These are phyloP conservation scores for Gallinago nigripennis DNA, from an alignment of 2,797 vertebrate species.

Conservation along the genomic window DNA sequence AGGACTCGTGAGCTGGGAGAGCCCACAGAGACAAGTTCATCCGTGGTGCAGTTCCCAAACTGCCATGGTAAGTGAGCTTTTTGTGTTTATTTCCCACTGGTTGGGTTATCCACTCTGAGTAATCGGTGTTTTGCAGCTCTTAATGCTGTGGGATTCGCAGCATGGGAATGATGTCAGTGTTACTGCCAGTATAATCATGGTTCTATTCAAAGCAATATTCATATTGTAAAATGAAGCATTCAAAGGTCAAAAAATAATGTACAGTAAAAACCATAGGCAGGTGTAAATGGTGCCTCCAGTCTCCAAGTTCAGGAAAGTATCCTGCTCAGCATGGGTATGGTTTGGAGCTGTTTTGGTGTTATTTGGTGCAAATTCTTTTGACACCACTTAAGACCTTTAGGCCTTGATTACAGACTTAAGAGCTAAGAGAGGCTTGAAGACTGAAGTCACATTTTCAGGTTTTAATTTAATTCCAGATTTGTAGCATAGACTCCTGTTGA, in stretches of 20 bases:
- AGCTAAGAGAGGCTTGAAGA: background rate
- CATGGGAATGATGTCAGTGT: background rate
- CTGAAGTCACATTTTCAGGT: background rate
- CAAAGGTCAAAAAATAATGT: background rate
- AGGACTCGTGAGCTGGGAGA: background rate
- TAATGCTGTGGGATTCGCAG: background rate
- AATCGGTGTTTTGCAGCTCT: background rate
- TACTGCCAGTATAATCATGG: background rate
- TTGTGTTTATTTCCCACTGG: constrained; percentile 20
- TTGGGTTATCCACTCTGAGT: background rate
- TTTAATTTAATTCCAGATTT: background rate
- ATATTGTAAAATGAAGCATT: background rate
- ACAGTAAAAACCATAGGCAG: background rate
- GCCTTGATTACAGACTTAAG: background rate
- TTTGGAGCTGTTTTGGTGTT: background rate
- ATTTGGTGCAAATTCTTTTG: background rate
- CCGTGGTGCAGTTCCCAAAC: background rate
- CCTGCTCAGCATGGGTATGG: background rate
- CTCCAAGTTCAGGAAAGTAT: background rate
- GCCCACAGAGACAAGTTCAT: background rate
- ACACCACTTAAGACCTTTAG: background rate
- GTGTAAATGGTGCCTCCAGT: background rate
- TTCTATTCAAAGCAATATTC: background rate
- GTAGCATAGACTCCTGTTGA: background rate
- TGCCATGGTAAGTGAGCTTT: constrained; percentile 46